A percentile compares a stretch with the other conserved stretches of the same genome.
Conservation (phyloP, 2,888 invertebrate species). For the Hirtodrosophila confusa region DNA sequence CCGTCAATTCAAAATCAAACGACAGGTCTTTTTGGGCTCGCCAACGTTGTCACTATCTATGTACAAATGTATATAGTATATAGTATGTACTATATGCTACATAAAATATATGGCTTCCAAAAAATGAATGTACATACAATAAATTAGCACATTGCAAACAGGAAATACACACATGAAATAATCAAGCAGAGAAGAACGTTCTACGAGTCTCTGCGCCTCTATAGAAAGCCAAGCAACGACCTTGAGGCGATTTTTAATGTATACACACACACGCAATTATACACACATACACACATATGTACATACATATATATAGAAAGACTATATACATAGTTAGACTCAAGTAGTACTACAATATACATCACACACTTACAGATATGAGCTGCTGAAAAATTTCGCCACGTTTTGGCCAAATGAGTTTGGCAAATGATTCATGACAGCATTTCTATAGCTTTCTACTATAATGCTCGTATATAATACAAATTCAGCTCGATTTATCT, state of each 20-base stretch:
- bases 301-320: slow-evolving; percentile 4
- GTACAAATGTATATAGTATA: slow-evolving; percentile 20
- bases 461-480: slow-evolving; percentile 11
- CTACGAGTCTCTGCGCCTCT: slow-evolving; percentile 20
- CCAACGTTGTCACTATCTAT: slow-evolving; percentile 9
- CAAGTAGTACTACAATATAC: background rate
- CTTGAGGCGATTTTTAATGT: slow-evolving; percentile 51
- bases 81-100: slow-evolving; percentile 9
- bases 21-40: slow-evolving; percentile 36
- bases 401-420: slow-evolving; percentile 51
- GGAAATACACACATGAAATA: slow-evolving; percentile 59
- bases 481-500: slow-evolving; percentile 37
- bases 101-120: slow-evolving; percentile 12
- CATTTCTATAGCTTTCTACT: slow-evolving; percentile 41
- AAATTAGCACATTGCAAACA: slow-evolving; percentile 66
- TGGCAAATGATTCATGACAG: slow-evolving; percentile 58
- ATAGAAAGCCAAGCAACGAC: slow-evolving; percentile 63
- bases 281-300: slow-evolving; percentile 2
- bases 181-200: slow-evolving; percentile 54
- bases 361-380: slow-evolving; percentile 2
- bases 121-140: slow-evolving; percentile 47
- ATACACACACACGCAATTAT: slow-evolving; percentile 44
- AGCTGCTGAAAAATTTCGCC: slow-evolving; percentile 54
- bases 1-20: slow-evolving; percentile 30
- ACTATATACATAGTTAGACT: slow-evolving; percentile 14